These are phyloP conservation scores for Neocrepidodera transversa DNA, from an alignment of 2,888 invertebrate species.

Conservation along the genomic window DNA sequence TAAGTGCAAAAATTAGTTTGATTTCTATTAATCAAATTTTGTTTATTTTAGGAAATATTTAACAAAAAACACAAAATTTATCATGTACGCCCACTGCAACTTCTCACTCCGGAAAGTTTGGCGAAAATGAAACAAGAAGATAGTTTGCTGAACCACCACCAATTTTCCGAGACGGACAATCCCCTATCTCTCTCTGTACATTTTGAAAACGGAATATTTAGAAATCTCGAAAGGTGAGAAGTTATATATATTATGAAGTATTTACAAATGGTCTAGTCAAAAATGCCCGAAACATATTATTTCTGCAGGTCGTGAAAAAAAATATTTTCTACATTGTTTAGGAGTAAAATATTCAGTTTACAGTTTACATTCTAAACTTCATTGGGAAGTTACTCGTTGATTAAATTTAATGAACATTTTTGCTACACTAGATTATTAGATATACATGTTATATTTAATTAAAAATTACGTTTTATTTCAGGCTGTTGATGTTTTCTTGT, in stretches of 20 bases:
- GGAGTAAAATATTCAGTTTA: too few species aligned
- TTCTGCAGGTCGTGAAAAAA: too few species aligned
- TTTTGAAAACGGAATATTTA: slow-evolving; percentile 57
- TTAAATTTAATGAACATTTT: too few species aligned
- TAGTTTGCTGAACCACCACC: slow-evolving; percentile 44
- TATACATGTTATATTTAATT: background rate
- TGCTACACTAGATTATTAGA: too few species aligned
- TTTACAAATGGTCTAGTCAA: too few species aligned
- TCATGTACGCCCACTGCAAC: slow-evolving; percentile 54
- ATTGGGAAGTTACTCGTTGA: too few species aligned
- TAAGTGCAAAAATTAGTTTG: too few species aligned
- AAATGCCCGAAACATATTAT: too few species aligned
- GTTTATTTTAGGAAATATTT: slow-evolving; percentile 59
- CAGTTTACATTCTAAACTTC: too few species aligned
- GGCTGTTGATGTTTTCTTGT: slow-evolving; percentile 72
- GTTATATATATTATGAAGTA: too few species aligned
- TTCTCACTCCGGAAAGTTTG: slow-evolving; percentile 52
- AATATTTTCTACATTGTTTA: too few species aligned
- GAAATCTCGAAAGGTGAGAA: slow-evolving; percentile 55
- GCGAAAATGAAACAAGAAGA: slow-evolving; percentile 50
- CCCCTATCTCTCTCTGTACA: slow-evolving; percentile 52
- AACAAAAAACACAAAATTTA: slow-evolving; percentile 57
- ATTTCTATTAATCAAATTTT: background rate
- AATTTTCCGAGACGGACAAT: slow-evolving; percentile 34
- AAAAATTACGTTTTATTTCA: slow-evolving; percentile 20